Base-by-base conservation (phyloP, 2,888 invertebrate genomes). In the Amphipoea lucens region DNA sequence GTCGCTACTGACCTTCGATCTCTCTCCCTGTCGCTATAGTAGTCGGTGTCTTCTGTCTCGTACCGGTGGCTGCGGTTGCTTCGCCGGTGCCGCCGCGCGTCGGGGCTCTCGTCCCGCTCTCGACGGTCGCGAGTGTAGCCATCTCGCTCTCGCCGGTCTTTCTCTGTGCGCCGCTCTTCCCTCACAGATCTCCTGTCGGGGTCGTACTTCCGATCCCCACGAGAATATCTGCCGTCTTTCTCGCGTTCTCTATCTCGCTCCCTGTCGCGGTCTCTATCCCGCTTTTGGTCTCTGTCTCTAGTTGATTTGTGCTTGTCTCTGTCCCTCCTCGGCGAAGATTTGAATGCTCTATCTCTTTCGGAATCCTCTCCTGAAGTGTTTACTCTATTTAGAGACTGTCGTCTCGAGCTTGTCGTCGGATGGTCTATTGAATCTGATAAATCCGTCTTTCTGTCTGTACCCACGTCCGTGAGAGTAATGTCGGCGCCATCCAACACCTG, bases 31-130 rank as follows among this genome's bases (percentile, higher is more conserved):
- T 98, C 98, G 90, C 98, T 98, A 92, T 97, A 98, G 93, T 97
- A 98, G 92, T 98, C 97, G 5, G 97, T 97, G 89, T 98, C 98
- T 79, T 98, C 98, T 0, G 97, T 97, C 85, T 98, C 98, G 92
- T 98, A 98, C 76, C 97, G 94, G 76, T 95, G 96, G 83, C 95
- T 94, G 78, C 96, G 94, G 57, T 92, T 91, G 89, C 94, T 92
- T 87, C 96, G 96, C 57, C 96, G 93, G 74, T 90, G 91, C 3
- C 94, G 91, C 51, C 95, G 92, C 75, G 92, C 85, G 57, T 94
- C 95, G 29, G 95, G 95, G 84, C 95, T 95, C n/a, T 91, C 93
- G 79, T 94, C 95, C 5, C 95, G 93, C 63, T 94, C 94, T 17
- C 85, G 86, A 1, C 89, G 79, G 0, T 89, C 91, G 68, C 91